Base-by-base conservation (phyloP, 2,888 invertebrate species). In the Agonopterix subpropinquella region DNA sequence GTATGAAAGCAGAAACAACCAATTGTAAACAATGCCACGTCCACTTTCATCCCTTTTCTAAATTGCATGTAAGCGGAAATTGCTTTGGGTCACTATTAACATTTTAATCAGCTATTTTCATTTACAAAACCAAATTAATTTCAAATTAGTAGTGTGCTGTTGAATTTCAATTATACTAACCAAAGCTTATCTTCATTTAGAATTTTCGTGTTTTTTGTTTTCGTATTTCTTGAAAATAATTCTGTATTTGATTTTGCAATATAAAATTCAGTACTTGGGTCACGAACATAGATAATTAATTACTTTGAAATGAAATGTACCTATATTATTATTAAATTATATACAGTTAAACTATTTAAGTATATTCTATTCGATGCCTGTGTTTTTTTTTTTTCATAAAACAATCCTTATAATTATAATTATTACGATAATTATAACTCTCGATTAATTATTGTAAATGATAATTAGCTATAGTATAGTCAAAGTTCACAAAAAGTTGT, bases 51-150 rank as follows among this genome's bases (percentile, higher is more conserved):
- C 10, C 10, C 39, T n/a, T 28, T 28, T 28, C 28, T 2, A 28
- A 28, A 28, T 28, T 28, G 28, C 28, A 28, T 43, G 8, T 8
- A 43, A 8, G 8, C 45, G 44, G 45, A 46, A 46, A 53, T 47
- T 48, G 44, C 56, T 52, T 58, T 60, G 53, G 54, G 51, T 59
- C 65, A 72, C 67, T 67, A 69, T 72, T 66, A 69, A 70, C 69
- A 73, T 72, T 67, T 70, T 67, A 71, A 72, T 72, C 62, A 66
- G 60, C 62, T 64, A 63, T 69, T 69, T 65, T 57, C 59, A 57
- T 58, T 55, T 58, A 56, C 56, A 50, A 59, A 63, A 61, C 58
- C 52, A 60, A 68, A 70, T 70, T 70, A 70, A 66, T 65, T 62
- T 61, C 44, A 57, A 64, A 67, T 68, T 65, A 66, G 63, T 58